phyloP scores from a whole-genome alignment of 2,113 vertebrate genomes.

The Colinus virginianus region DNA sequence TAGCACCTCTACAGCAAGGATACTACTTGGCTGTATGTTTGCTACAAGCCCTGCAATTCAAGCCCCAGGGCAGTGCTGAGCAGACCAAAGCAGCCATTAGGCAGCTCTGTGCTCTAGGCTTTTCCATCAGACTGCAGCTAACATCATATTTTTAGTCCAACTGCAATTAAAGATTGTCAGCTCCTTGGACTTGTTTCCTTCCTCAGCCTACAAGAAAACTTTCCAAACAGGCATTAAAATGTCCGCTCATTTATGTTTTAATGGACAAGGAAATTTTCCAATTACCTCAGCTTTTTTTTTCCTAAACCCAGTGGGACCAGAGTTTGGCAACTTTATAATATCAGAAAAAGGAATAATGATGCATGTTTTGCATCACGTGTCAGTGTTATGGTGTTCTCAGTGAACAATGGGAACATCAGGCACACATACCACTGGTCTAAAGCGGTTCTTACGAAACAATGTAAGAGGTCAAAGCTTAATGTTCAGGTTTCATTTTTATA shows the following conservation, averaged over 20 bases:
- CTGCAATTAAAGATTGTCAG: background rate
- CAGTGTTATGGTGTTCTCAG: background rate
- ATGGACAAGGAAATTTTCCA: background rate
- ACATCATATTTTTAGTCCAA: background rate
- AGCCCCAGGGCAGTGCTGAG: accelerated
- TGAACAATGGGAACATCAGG: background rate
- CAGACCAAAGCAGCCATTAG: background rate
- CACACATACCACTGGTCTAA: accelerated
- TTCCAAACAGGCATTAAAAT: background rate
- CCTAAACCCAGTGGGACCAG: background rate
- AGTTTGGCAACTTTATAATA: background rate
- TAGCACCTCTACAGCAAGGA: background rate
- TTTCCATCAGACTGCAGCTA: background rate
- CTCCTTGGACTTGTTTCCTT: slow-evolving; percentile 29
- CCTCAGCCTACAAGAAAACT: background rate
- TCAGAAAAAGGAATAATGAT: background rate
- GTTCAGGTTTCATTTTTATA: background rate
- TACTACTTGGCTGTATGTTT: background rate
- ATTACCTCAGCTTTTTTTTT: background rate
- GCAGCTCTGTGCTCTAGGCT: background rate
- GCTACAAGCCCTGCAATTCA: background rate
- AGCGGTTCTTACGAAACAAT: background rate
- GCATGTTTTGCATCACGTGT: background rate
- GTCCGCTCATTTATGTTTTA: background rate
- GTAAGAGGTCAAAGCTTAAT: background rate